Evolutionary conservation across 2,888 invertebrate genomes (phyloP), one percentile per base, ranked within the genome.

Genomic region (Protonemura montana): DNA sequence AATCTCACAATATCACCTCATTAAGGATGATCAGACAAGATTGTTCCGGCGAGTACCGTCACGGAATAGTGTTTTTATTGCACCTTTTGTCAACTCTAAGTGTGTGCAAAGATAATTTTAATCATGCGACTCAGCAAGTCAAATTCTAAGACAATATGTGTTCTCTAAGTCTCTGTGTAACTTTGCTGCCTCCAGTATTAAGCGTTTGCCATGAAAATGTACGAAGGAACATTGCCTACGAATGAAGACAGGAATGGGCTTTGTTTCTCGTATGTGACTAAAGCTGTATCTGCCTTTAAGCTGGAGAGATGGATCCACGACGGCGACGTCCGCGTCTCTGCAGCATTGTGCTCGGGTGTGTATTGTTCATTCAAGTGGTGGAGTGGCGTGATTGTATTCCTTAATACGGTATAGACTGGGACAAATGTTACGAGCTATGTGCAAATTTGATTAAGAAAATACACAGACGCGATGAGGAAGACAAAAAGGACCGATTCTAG

Each of bases 1-100:
- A 59, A 59, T 59, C 21, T 59, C 59, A 59, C 59, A 59, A 21
- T 21, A 59, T 59, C 59, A 21, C 59, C 59, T 59, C 59, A 59
- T 59, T 59, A 59, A 59, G 59, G 59, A 59, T 59, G 59, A 59
- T 59, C 59, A 59, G 59, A 59, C 59, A 59, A 59, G 59, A 59
- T 59, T 59, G 59, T 59, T 21, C 21, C 59, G 3, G 10, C 35
- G 35, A 35, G 35, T 10, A 59, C 59, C 59, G 21, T 59, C 59
- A 21, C 59, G 21, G 21, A 59, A 59, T 59, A 59, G 59, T 59
- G 59, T 59, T 59, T 59, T 59, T 59, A 59, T 21, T 16, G 59
- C 59, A 59, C 59, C 21, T 59, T 59, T 21, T 59, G 59, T 21
- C 59, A 21, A 3, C 59, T 10, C 6, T 59, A 10, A 10, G 59